phyloP scores from a whole-genome alignment of 2,888 invertebrate genomes.

The Macropis europaea region DNA sequence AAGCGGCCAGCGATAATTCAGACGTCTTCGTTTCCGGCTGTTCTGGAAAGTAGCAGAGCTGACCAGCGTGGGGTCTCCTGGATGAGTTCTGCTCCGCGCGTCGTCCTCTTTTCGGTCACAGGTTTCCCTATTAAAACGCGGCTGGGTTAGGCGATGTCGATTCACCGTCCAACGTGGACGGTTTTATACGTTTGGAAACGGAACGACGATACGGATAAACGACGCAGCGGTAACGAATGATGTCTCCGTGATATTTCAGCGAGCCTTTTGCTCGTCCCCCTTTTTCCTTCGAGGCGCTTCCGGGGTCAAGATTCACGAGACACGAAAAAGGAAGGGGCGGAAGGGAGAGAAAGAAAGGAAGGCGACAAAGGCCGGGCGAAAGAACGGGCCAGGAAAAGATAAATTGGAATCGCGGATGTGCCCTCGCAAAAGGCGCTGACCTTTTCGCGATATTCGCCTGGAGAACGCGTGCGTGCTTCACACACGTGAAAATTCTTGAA shows the following conservation, averaged over 20 bases:
- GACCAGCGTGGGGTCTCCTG: too few species aligned
- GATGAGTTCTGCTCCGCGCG: too few species aligned
- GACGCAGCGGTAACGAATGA: constrained; percentile 63
- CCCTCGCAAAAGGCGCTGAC: constrained; percentile 30
- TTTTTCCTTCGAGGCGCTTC: constrained; percentile 44
- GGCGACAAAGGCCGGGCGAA: constrained; percentile 54
- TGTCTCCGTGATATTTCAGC: constrained; percentile 70
- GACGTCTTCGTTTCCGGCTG: constrained; percentile 51
- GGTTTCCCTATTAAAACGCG: constrained; percentile 61
- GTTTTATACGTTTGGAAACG: constrained; percentile 59
- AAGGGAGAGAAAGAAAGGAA: constrained; percentile 47
- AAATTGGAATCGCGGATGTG: constrained; percentile 57
- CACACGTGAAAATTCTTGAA: neutral
- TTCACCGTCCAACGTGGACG: constrained; percentile 45
- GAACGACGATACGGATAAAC: constrained; percentile 61
- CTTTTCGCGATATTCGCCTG: constrained; percentile 32
- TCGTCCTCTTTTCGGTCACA: constrained; percentile 21
- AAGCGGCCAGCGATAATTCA: constrained; percentile 67
- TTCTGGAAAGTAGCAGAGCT: constrained; percentile 36
- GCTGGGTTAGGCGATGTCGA: neutral
- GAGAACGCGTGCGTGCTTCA: constrained; percentile 24
- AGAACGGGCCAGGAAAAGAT: constrained; percentile 50
- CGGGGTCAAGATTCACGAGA: constrained; percentile 66
- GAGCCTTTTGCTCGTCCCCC: constrained; percentile 24
- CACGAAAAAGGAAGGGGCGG: constrained; percentile 40